Evolutionary conservation across 2,113 vertebrate genomes (phyloP).

Genomic region (Phrynosoma platyrhinos): DNA sequence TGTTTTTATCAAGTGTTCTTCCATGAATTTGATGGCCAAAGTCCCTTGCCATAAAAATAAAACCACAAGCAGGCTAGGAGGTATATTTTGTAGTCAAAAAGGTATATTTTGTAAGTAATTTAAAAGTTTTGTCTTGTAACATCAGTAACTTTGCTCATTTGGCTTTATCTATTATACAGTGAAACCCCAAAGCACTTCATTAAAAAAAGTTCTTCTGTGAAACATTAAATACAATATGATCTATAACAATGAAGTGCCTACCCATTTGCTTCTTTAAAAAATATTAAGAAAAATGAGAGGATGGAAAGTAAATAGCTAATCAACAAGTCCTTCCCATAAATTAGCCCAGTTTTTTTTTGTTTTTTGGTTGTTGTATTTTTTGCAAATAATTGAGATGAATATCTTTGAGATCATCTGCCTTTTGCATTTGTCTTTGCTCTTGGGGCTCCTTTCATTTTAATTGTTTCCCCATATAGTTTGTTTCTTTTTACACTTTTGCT

Average conservation of each 20-base stretch:
- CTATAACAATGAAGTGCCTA: not conserved
- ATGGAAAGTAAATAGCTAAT: conserved; percentile 6
- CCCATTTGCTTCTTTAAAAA: conserved; percentile 2
- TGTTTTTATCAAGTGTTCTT: not conserved
- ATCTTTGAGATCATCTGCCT: not conserved
- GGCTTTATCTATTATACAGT: not conserved
- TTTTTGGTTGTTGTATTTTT: too few relatives aligned
- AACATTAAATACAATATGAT: not conserved
- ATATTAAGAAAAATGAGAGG: not conserved
- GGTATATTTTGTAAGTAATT: not conserved
- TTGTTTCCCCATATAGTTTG: conserved; percentile 18
- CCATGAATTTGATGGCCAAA: not conserved
- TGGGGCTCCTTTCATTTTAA: conserved; percentile 38
- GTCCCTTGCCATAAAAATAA: not conserved
- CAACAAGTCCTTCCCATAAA: not conserved
- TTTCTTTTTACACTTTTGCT: conserved; percentile 52
- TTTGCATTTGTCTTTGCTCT: conserved; percentile 39
- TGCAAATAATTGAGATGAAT: conserved; percentile 38
- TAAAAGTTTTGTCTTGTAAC: not conserved
- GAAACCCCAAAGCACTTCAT: not conserved
- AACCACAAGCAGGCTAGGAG: not conserved
- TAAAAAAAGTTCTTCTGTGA: conserved; percentile 5
- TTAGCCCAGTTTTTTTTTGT: conserved; percentile 7
- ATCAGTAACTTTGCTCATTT: not conserved
- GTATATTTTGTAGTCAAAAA: not conserved